Percentiles rank a stretch among this genome's conserved stretches.
phyloP scores from a whole-genome alignment of 1,140 invertebrate genomes.

The Drosophila tropicalis region DNA sequence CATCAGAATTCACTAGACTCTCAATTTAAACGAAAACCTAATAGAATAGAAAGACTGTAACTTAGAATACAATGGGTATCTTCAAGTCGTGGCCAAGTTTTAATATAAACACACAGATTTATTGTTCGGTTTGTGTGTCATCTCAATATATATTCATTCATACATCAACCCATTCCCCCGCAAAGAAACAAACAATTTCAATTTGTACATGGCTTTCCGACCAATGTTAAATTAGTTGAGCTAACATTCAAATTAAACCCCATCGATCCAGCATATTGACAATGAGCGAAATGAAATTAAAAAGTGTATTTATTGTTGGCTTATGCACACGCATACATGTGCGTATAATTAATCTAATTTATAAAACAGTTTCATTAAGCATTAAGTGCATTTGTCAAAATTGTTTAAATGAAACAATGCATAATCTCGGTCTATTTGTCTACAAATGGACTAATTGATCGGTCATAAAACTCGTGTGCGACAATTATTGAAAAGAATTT shows the following conservation, averaged over 20 bases:
- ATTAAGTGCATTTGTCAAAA: conserved; percentile 30
- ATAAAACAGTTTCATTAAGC: conserved; percentile 26
- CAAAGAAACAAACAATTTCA: conserved; percentile 4
- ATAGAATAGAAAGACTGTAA: no score
- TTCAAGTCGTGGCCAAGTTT: not conserved
- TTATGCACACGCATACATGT: conserved; percentile 12
- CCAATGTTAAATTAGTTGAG: conserved; percentile 1
- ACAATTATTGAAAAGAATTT: not conserved
- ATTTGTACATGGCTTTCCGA: not conserved
- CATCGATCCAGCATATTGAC: not conserved
- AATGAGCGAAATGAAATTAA: conserved; percentile 32
- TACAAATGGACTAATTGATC: conserved; percentile 56
- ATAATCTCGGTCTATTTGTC: conserved; percentile 22
- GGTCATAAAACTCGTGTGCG: conserved; percentile 10
- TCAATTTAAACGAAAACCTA: no score
- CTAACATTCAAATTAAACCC: not conserved
- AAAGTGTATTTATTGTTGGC: conserved; percentile 31
- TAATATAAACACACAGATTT: not conserved
- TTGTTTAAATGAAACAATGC: conserved; percentile 13
- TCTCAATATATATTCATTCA: no score
- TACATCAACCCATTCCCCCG: not conserved
- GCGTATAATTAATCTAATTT: conserved; percentile 62
- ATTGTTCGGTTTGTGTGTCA: not conserved
- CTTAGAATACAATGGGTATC: not conserved
- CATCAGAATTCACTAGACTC: no score